These are phyloP conservation scores for Trichoplax adhaerens DNA, from an alignment of 37 sponge, comb jelly and placozoan species.

Conservation along the genomic window DNA sequence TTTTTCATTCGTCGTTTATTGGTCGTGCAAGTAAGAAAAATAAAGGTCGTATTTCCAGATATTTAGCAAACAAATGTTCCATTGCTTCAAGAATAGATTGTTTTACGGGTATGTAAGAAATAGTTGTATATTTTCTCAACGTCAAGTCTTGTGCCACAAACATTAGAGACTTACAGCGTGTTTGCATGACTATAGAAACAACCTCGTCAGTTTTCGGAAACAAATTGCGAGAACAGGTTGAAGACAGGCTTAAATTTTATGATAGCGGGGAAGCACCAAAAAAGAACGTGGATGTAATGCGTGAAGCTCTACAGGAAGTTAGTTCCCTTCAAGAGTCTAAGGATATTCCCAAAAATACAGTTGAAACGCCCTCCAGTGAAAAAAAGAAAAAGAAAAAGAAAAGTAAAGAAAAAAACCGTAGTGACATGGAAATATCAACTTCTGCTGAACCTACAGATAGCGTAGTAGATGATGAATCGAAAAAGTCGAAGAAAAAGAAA, in stretches of 20 bases:
- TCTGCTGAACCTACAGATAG: no score
- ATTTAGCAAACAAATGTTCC: constrained; percentile 98
- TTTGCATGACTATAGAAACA: constrained; percentile 27
- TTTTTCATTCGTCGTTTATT: constrained; percentile 94
- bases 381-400: no score
- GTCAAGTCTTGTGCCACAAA: neutral
- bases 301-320: constrained; percentile 58
- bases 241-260: constrained; percentile 85
- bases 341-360: no score
- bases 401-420: no score
- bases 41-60: constrained; percentile 92
- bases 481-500: no score
- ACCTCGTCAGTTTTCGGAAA: constrained; percentile 69
- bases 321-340: neutral
- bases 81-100: constrained; percentile 92
- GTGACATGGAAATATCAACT: no score
- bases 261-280: constrained; percentile 78
- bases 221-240: constrained; percentile 87
- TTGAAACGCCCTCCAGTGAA: no score
- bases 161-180: neutral
- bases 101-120: constrained; percentile 51
- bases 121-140: neutral
- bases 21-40: constrained; percentile 88
- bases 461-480: no score
- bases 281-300: constrained; percentile 90